These are phyloP conservation scores for Tetheella fluctuosa DNA, from an alignment of 2,888 invertebrate genomes.

Conservation along the genomic window DNA sequence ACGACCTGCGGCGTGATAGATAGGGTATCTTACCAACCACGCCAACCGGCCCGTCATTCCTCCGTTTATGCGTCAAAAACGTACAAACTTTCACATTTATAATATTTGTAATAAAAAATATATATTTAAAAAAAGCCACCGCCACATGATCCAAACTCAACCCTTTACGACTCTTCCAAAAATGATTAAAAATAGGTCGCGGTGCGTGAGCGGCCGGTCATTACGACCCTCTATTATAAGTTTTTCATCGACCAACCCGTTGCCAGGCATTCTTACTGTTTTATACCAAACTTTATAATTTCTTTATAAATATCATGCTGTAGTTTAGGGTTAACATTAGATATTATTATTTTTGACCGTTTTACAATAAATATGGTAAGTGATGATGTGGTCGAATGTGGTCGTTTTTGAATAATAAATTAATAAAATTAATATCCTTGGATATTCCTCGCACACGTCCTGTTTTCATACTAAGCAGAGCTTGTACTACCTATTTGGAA, in stretches of 20 bases:
- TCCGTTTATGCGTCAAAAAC: no score
- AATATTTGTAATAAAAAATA: no score
- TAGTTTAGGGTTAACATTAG: neutral
- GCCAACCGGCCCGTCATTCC: no score
- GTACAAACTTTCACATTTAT: no score
- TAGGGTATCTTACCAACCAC: no score
- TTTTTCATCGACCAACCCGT: slow-evolving; percentile 55
- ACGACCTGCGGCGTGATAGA: no score
- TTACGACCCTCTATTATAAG: slow-evolving; percentile 60
- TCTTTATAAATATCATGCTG: neutral
- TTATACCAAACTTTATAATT: neutral
- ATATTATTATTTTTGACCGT: neutral
- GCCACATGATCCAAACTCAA: slow-evolving; percentile 51
- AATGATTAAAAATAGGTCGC: slow-evolving; percentile 83
- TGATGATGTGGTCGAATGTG: neutral
- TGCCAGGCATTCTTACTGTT: slow-evolving; percentile 13
- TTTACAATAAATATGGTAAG: neutral
- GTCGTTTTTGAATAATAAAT: no score
- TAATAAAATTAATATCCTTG: no score
- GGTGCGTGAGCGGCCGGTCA: slow-evolving; percentile 71
- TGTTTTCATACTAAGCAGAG: no score
- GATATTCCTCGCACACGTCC: no score
- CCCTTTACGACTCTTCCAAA: slow-evolving; percentile 73
- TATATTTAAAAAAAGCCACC: slow-evolving; percentile 25
- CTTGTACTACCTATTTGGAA: no score